phyloP scores from a whole-genome alignment of 2,113 vertebrate species.

The Planiliza haematocheilus region DNA sequence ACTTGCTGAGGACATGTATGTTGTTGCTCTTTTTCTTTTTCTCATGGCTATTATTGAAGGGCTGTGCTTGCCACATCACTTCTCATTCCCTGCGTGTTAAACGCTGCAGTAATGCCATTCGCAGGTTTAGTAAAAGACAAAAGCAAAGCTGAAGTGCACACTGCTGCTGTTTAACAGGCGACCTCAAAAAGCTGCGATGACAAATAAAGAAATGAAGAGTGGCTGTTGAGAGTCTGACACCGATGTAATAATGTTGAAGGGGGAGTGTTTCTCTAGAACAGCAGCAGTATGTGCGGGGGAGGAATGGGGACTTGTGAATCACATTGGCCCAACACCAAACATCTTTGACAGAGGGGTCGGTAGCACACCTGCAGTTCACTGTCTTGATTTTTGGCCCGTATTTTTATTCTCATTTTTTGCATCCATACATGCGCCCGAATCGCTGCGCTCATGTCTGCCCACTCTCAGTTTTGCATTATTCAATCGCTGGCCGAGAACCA shows the following conservation, averaged over 20 bases:
- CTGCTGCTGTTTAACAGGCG: conserved; percentile 20
- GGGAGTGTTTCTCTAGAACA: conserved; percentile 20
- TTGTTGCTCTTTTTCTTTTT: background rate
- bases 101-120: background rate
- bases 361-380: conserved; percentile 60
- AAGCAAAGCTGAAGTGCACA: conserved; percentile 1
- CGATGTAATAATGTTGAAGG: conserved; percentile 13
- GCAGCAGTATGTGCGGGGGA: conserved; percentile 27
- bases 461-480: conserved; percentile 59
- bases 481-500: conserved; percentile 52
- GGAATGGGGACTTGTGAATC: conserved; percentile 16
- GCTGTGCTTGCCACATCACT: conserved; percentile 24
- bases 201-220: background rate
- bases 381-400: conserved; percentile 39
- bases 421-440: conserved; percentile 49
- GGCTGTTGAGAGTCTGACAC: conserved; percentile 1
- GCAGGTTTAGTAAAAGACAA: background rate
- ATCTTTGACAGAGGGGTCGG: conserved; percentile 77
- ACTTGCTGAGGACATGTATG: background rate
- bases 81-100: conserved; percentile 35
- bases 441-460: conserved; percentile 52
- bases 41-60: conserved; percentile 29
- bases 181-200: background rate
- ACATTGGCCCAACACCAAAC: conserved; percentile 58
- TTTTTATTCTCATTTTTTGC: conserved; percentile 26